phyloP scores from a whole-genome alignment of 1,140 invertebrate species.

The Charaxes varanes region DNA sequence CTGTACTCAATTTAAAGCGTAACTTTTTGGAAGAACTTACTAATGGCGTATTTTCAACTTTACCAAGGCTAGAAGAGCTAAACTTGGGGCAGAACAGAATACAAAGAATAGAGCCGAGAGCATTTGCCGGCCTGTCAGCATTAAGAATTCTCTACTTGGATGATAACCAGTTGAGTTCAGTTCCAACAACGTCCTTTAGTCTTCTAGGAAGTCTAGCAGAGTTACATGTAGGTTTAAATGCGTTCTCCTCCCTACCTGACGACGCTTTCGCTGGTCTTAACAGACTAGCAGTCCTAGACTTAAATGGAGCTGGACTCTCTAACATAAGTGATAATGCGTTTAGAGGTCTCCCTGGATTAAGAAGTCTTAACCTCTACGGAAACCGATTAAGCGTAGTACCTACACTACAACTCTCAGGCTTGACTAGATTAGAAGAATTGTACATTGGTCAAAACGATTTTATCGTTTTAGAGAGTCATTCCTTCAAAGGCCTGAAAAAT shows the following conservation, averaged over 20 bases:
- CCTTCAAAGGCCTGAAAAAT: conserved; percentile 85
- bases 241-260: conserved; percentile 82
- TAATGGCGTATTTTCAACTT: conserved; percentile 82
- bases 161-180: conserved; percentile 86
- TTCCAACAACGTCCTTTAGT: conserved; percentile 83
- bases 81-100: conserved; percentile 92
- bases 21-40: conserved; percentile 89
- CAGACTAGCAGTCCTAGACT: conserved; percentile 83
- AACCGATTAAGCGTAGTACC: conserved; percentile 85
- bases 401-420: conserved; percentile 81
- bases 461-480: conserved; percentile 77
- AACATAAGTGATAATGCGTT: conserved; percentile 86
- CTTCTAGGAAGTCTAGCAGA: conserved; percentile 85
- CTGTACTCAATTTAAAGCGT: conserved; percentile 85
- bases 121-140: conserved; percentile 84
- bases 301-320: conserved; percentile 85
- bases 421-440: conserved; percentile 85
- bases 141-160: conserved; percentile 88
- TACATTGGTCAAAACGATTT: conserved; percentile 90
- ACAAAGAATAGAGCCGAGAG: conserved; percentile 83
- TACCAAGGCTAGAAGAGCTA: conserved; percentile 86
- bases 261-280: conserved; percentile 85
- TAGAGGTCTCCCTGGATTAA: conserved; percentile 81
- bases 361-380: conserved; percentile 84
- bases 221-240: conserved; percentile 88